These are phyloP conservation scores for Scaptomyza tumidula DNA, from an alignment of 2,888 invertebrate species.

Conservation along the genomic window DNA sequence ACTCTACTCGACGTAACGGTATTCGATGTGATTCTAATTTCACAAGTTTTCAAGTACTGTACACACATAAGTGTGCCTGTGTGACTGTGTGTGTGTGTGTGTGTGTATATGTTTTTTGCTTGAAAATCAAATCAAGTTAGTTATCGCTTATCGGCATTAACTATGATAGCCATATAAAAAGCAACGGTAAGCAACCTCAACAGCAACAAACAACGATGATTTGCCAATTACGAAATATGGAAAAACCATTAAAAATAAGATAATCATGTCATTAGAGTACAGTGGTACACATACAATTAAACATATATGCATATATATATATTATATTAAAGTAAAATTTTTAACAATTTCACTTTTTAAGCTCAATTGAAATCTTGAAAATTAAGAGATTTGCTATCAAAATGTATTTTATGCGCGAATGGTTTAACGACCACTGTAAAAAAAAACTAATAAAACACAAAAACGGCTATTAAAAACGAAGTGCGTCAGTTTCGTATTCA, in stretches of 20 bases:
- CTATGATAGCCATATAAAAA: conserved; percentile 38
- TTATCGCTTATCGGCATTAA: conserved; percentile 43
- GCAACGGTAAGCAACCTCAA: conserved; percentile 2
- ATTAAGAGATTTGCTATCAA: too few relatives aligned
- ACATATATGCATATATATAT: not conserved
- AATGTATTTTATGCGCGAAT: not conserved
- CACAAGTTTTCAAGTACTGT: not conserved
- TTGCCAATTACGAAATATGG: conserved; percentile 53
- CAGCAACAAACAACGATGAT: conserved; percentile 50
- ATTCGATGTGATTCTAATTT: not conserved
- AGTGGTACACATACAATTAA: not conserved
- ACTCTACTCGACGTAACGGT: conserved; percentile 15
- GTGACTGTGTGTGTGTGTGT: too few relatives aligned
- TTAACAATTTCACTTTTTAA: too few relatives aligned
- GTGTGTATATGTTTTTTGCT: not conserved
- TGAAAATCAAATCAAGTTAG: conserved; percentile 54
- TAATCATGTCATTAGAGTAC: conserved; percentile 6
- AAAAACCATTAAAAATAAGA: conserved; percentile 55
- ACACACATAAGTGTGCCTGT: too few relatives aligned
- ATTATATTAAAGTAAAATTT: not conserved
- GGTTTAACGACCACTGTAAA: not conserved
- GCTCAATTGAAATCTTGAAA: not conserved
- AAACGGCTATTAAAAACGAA: not conserved
- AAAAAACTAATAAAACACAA: not conserved
- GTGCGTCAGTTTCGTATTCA: conserved; percentile 10